phyloP scores from a whole-genome alignment of 2,797 vertebrate genomes.

The Masticophis lateralis region DNA sequence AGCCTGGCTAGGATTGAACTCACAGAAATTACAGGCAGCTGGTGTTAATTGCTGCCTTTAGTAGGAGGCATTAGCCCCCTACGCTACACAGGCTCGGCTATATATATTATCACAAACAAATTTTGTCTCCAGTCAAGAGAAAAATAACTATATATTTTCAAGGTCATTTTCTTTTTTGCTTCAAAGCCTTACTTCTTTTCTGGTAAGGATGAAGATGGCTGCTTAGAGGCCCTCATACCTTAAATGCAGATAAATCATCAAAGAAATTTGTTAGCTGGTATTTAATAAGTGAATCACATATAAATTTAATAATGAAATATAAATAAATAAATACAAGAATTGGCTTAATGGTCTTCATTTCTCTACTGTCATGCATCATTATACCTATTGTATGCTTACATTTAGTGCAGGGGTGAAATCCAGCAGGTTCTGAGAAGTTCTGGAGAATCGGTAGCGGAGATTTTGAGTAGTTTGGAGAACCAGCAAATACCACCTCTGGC shows the following conservation, averaged over 20 bases:
- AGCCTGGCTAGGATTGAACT: no score
- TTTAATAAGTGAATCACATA: neutral
- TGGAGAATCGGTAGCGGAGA: no score
- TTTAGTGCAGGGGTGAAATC: no score
- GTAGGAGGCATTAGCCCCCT: no score
- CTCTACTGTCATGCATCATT: neutral
- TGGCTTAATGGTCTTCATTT: neutral
- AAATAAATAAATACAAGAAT: neutral
- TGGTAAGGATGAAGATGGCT: neutral
- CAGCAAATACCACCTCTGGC: no score
- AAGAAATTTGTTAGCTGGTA: neutral
- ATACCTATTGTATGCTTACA: neutral
- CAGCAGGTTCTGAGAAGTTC: no score
- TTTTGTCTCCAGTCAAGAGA: neutral
- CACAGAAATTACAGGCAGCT: no score
- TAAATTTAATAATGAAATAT: neutral
- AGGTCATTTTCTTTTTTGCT: neutral
- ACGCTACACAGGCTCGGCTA: no score
- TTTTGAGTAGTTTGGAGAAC: no score
- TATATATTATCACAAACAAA: neutral
- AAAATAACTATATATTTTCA: neutral
- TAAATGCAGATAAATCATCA: neutral
- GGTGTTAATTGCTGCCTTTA: no score
- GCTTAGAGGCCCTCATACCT: neutral
- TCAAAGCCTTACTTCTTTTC: neutral